phyloP scores from a whole-genome alignment of 2,888 invertebrate genomes.

The Alitta virens region DNA sequence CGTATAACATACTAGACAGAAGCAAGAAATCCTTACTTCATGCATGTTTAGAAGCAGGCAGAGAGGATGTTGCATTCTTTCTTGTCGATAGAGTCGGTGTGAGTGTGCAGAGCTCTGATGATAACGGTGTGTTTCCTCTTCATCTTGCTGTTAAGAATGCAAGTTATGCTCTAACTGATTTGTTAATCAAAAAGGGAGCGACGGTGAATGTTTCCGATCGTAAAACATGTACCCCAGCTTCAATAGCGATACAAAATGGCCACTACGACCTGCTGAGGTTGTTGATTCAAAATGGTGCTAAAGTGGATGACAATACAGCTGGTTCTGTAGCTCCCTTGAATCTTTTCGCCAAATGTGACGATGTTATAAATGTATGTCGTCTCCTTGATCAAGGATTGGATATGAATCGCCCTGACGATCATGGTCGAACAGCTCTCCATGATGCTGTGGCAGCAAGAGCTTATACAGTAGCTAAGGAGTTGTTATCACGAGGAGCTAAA shows the following conservation, averaged over 20 bases:
- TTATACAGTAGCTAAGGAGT: not conserved
- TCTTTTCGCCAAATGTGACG: constrained; percentile 6
- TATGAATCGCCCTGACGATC: constrained; percentile 7
- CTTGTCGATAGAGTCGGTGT: not conserved
- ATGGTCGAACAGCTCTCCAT: constrained; percentile 7
- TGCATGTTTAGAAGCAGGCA: not conserved
- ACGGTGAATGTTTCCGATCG: not conserved
- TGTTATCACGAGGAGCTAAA: not conserved
- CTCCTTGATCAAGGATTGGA: constrained; percentile 10
- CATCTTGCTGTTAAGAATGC: not conserved
- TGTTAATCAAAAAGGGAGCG: not conserved
- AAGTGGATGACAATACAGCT: not conserved
- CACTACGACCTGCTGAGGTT: not conserved
- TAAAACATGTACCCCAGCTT: not conserved
- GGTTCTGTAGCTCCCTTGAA: constrained; percentile 4
- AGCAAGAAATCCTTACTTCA: not conserved
- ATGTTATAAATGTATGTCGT: constrained; percentile 6
- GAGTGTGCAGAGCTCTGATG: not conserved
- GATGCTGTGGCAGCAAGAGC: constrained; percentile 6
- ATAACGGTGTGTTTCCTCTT: not conserved
- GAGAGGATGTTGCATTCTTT: not conserved
- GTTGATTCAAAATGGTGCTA: not conserved
- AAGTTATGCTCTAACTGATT: not conserved
- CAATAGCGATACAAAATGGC: not conserved
- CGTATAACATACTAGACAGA: constrained; percentile 2